Evolutionary conservation across 2,888 invertebrate species (phyloP).

Genomic region (Hedya salicella): DNA sequence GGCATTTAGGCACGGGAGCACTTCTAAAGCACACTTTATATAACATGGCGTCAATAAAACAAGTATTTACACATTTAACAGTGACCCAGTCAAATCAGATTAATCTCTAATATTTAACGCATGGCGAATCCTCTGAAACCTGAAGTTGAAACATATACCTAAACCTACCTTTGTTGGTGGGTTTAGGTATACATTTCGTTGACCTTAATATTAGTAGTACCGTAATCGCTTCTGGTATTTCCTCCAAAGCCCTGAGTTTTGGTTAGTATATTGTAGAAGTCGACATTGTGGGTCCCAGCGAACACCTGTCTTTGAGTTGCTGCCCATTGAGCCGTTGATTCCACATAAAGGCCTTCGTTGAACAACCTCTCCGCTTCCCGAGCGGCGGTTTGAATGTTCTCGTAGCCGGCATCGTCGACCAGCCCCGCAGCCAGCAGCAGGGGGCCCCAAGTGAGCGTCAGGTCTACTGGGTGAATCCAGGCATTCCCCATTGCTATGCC

Average conservation of each 20-base stretch:
- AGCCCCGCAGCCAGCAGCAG: slow-evolving; percentile 90
- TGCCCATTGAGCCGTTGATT: slow-evolving; percentile 88
- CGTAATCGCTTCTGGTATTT: slow-evolving; percentile 59
- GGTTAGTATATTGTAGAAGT: slow-evolving; percentile 92
- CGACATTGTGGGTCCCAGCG: slow-evolving; percentile 86
- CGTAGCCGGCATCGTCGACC: slow-evolving; percentile 88
- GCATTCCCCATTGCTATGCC: slow-evolving; percentile 95
- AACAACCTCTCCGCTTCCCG: slow-evolving; percentile 83
- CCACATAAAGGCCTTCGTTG: slow-evolving; percentile 82
- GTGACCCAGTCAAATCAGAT: no score
- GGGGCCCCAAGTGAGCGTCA: slow-evolving; percentile 93
- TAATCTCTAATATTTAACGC: no score
- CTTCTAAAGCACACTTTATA: no score
- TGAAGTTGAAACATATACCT: no score
- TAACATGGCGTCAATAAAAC: no score
- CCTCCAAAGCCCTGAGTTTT: slow-evolving; percentile 62
- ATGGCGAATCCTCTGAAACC: no score
- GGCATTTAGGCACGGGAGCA: no score
- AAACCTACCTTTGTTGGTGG: no score
- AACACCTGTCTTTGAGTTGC: slow-evolving; percentile 86
- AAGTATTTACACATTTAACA: no score
- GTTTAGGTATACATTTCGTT: background rate
- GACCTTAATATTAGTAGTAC: slow-evolving; percentile 47
- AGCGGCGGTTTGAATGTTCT: slow-evolving; percentile 85
- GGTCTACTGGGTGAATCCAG: slow-evolving; percentile 95